Conservation (phyloP, 1,140 invertebrate genomes). For the Cydia strobilella region DNA sequence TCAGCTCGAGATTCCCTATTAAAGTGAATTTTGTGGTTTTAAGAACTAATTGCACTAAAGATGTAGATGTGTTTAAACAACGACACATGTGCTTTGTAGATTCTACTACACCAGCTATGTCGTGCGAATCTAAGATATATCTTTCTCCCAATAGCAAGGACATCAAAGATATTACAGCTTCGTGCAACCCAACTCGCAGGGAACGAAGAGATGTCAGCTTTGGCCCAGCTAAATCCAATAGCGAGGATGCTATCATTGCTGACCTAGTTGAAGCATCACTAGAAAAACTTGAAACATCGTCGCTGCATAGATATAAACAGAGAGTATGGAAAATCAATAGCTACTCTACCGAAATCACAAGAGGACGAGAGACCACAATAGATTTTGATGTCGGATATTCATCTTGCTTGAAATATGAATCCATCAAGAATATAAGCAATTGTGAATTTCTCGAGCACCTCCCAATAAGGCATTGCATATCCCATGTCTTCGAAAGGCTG, state of each 20-base stretch:
- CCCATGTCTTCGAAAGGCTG: constrained; percentile 82
- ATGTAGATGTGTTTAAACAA: constrained; percentile 45
- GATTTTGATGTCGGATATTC: constrained; percentile 73
- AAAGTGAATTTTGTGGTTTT: constrained; percentile 54
- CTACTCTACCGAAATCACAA: constrained; percentile 56
- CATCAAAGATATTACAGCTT: constrained; percentile 47
- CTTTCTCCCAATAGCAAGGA: constrained; percentile 46
- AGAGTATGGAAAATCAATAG: constrained; percentile 60
- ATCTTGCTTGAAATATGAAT: constrained; percentile 68
- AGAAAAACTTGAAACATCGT: constrained; percentile 63
- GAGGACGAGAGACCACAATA: constrained; percentile 59
- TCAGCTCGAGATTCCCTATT: constrained; percentile 51
- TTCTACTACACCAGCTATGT: constrained; percentile 41
- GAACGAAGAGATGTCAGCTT: constrained; percentile 46
- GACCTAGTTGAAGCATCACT: constrained; percentile 56
- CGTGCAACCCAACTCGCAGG: constrained; percentile 38
- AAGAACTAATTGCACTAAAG: constrained; percentile 58
- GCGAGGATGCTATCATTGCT: constrained; percentile 52
- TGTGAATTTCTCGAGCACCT: constrained; percentile 67
- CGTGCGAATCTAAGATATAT: constrained; percentile 57
- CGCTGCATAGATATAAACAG: constrained; percentile 62
- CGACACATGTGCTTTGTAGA: constrained; percentile 46
- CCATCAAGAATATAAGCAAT: constrained; percentile 54
- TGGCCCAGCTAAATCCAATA: constrained; percentile 39
- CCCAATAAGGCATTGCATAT: constrained; percentile 75